Evolutionary conservation across 2,113 vertebrate species (phyloP), one percentile per base, ranked within the genome.

Genomic region (Amblyopsis rosae): DNA sequence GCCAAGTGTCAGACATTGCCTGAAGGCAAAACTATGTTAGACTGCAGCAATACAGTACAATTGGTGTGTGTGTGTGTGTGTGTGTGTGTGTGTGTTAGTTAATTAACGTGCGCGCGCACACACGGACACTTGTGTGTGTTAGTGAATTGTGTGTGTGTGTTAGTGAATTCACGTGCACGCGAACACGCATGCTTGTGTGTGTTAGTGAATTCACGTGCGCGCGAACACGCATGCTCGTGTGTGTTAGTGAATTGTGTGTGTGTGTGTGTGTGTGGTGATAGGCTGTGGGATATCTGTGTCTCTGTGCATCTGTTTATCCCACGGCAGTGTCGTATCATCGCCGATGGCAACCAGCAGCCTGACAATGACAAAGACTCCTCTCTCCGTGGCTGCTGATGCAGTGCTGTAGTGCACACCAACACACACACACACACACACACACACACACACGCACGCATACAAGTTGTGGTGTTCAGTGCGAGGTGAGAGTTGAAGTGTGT

Each of bases 261-360:
- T 62, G 19, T 45, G 48, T 46, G 46, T 69, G 61, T 49, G 62
- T 55, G 67, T 57, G 61, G 82, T 73, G 65, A 75, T 73, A 74
- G 59, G 79, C 79, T 82, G 61, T 65, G 82, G 76, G 79, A 83
- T 77, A 85, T 85, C 78, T 76, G 63, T 79, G 85, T 82, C 72
- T 88, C 77, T 48, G 63, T 82, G 80, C 82, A 86, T 86, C 77
- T 85, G 84, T 87, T 86, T 85, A 86, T 88, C 90, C 83, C 70
- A 62, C 70, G 66, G 83, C 82, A 12, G 63, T 67, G 83, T 82
- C 56, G 66, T 83, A 80, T 81, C 82, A 82, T 81, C 56, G 77
- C 90, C 80, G 64, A 76, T 78, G 88, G 87, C 88, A 89, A 91
- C 75, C 78, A 79, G 70, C 62, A 70, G 65, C 67, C 80, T 82